Evolutionary conservation across 2,113 vertebrate genomes (phyloP).

Genomic region (Gasterosteus aculeatus): DNA sequence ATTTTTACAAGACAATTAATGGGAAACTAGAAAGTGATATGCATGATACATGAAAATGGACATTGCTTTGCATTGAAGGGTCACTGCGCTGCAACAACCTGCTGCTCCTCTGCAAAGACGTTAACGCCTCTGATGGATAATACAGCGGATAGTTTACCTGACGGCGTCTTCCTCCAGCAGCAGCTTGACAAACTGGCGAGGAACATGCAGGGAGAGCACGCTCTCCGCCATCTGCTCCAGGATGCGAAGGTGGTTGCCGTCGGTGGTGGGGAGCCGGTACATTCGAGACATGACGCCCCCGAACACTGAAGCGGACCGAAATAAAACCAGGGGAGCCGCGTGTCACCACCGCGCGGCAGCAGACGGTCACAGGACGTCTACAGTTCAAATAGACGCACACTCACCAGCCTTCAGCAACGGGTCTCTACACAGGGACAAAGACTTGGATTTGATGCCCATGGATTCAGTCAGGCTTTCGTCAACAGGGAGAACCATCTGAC

Average conservation of each 20-base stretch:
- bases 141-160: constrained; percentile 79
- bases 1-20: background rate
- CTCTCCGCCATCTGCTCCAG: constrained; percentile 99
- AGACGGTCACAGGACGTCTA: background rate
- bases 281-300: constrained; percentile 95
- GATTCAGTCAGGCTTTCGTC: constrained; percentile 97
- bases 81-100: background rate
- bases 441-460: constrained; percentile 90
- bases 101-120: background rate
- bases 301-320: constrained; percentile 81
- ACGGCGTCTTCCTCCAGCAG: constrained; percentile 96
- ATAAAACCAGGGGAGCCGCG: background rate
- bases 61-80: background rate
- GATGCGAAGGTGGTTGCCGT: constrained; percentile 95
- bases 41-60: background rate
- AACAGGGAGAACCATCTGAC: constrained; percentile 93
- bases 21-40: background rate
- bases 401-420: constrained; percentile 92
- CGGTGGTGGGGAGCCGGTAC: constrained; percentile 96
- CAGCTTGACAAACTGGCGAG: constrained; percentile 95
- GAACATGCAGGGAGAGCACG: constrained; percentile 90
- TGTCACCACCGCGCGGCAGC: background rate
- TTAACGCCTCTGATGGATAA: background rate
- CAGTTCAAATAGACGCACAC: constrained; percentile 13
- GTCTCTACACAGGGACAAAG: constrained; percentile 94